These are phyloP conservation scores for Heliconius hortense DNA, from an alignment of 2,888 invertebrate genomes.

Conservation along the genomic window DNA sequence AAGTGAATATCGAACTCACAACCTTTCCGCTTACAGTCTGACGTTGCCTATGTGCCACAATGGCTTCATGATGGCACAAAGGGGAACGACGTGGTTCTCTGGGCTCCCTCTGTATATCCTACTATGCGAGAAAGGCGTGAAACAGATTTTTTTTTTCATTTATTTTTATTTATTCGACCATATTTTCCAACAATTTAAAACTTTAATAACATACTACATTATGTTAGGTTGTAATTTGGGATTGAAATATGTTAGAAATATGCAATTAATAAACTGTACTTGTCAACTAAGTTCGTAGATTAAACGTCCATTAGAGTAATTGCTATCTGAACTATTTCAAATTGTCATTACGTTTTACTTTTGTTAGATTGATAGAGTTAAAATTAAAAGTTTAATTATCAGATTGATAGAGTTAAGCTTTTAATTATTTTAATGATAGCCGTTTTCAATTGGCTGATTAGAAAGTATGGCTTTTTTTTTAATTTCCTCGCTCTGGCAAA, in stretches of 20 bases:
- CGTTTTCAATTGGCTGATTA: not conserved
- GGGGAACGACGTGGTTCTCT: too few species aligned
- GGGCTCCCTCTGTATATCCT: too few species aligned
- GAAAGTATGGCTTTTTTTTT: not conserved
- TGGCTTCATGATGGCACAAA: too few species aligned
- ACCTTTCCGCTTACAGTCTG: too few species aligned
- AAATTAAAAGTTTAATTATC: too few species aligned
- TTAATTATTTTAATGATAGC: not conserved
- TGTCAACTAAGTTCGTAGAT: constrained; percentile 19
- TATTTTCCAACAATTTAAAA: not conserved
- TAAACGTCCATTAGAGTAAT: constrained; percentile 19
- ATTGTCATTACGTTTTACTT: constrained; percentile 1
- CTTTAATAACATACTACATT: not conserved
- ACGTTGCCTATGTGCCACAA: too few species aligned
- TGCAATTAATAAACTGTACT: constrained; percentile 18
- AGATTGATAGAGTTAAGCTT: not conserved
- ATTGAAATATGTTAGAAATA: constrained; percentile 8
- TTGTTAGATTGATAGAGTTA: not conserved
- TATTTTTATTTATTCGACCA: too few species aligned
- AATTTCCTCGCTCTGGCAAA: not conserved
- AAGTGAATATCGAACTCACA: too few species aligned
- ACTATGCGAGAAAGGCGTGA: too few species aligned
- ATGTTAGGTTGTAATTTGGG: not conserved
- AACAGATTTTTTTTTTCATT: too few species aligned
- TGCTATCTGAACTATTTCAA: constrained; percentile 9